These are phyloP conservation scores for Drosophila kambysellisi DNA, from an alignment of 2,888 invertebrate species.

Conservation along the genomic window DNA sequence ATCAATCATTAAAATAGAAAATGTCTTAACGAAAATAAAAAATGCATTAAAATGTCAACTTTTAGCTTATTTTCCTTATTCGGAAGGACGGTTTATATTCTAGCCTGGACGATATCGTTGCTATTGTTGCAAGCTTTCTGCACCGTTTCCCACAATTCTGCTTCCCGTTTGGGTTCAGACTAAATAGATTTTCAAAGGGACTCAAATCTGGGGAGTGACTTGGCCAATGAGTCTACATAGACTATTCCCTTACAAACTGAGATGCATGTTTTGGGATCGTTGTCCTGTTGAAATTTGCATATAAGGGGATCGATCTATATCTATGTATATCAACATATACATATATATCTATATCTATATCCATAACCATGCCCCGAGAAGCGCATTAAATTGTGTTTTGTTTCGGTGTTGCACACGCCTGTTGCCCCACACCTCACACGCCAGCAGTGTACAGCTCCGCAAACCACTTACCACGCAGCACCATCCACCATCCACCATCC, in stretches of 20 bases:
- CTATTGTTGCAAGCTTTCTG: neutral
- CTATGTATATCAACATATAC: too few relatives aligned
- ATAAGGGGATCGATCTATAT: neutral
- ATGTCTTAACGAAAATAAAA: too few relatives aligned
- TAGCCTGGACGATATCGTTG: neutral
- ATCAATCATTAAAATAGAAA: too few relatives aligned
- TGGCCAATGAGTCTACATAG: neutral
- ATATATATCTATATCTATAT: conserved; percentile 41
- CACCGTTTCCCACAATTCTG: neutral
- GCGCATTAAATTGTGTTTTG: conserved; percentile 70
- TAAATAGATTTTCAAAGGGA: neutral
- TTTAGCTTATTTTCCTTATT: neutral
- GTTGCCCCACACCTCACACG: conserved; percentile 9
- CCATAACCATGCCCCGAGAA: conserved; percentile 49
- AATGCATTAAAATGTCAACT: neutral
- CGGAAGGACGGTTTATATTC: neutral
- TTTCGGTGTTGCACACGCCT: conserved; percentile 71
- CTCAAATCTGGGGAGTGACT: neutral
- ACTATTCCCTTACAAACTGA: neutral
- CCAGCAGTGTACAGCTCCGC: conserved; percentile 7
- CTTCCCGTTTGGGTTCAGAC: neutral
- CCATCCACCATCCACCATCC: neutral
- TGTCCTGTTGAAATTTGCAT: neutral
- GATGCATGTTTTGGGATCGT: too few relatives aligned
- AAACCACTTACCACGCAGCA: conserved; percentile 6